Conservation (phyloP, 2,797 vertebrate genomes). For the Coregonus sp. region DNA sequence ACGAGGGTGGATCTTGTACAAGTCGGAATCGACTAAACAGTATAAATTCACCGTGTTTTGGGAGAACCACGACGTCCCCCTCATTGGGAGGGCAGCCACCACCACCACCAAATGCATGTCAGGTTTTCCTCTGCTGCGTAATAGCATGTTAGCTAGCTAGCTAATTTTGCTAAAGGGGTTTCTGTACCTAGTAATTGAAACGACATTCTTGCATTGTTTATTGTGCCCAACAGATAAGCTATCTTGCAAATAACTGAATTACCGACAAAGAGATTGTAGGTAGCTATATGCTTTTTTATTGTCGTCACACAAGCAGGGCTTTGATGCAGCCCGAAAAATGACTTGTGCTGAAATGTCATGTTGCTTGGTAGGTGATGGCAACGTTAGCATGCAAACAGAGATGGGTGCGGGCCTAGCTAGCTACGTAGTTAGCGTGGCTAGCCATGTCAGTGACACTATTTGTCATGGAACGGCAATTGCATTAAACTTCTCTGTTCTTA, state of each 20-base stretch:
- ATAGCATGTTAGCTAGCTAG: slow-evolving; percentile 32
- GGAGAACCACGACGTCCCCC: slow-evolving; percentile 43
- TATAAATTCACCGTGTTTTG: slow-evolving; percentile 10
- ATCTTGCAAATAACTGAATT: neutral
- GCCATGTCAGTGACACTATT: neutral
- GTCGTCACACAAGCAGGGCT: neutral
- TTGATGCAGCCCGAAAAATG: neutral
- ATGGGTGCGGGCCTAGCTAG: neutral
- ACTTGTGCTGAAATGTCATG: slow-evolving; percentile 1
- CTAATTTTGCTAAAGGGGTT: neutral
- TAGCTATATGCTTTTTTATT: neutral
- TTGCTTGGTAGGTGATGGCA: neutral
- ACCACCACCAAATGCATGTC: neutral
- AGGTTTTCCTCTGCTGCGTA: slow-evolving; percentile 33
- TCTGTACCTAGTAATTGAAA: neutral
- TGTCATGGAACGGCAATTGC: neutral
- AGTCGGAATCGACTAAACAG: slow-evolving; percentile 12
- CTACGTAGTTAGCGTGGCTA: neutral
- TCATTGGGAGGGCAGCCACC: neutral
- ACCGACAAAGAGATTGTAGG: neutral
- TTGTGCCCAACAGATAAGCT: neutral
- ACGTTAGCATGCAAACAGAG: neutral
- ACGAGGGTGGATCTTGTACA: neutral
- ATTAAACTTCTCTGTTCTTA: neutral
- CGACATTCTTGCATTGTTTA: neutral